Base-by-base conservation (phyloP, 2,113 vertebrate species). In the Platysternon megacephalum region DNA sequence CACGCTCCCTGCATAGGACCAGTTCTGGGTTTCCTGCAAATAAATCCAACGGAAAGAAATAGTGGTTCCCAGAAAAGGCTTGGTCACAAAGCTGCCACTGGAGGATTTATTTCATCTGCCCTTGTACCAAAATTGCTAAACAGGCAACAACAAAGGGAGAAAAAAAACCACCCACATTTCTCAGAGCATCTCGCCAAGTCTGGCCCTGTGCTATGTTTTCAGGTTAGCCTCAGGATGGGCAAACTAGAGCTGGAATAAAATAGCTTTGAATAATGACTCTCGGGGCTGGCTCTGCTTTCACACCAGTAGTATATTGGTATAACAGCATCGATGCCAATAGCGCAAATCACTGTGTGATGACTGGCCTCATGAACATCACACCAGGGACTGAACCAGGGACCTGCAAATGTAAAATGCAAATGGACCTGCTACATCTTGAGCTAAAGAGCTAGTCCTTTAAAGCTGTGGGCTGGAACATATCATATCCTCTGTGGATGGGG, bases 31-130 rank as follows among this genome's bases (percentile, higher is more conserved):
- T 96, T 55, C 95, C 78, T 79, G 0, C 76, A 46, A 48, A 82
- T 55, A 94, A 82, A 94, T 78, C 65, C 81, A 2, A 46, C 81
- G 4, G 26, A 90, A 68, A 55, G 61, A 94, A 55, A 28, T 2
- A 39, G 87, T 79, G 1, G 90, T 96, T 98, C 96, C 95, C 97
- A 97, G 94, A 86, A 94, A 83, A 4, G 84, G 1, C 6, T 95
- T 91, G 2, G 91, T 68, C 92, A n/a, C 95, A 93, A 83, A 91
- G 92, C 93, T 90, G 94, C 96, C 79, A 82, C 81, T 72, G 74
- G 94, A 87, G 2, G 0, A 98, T 98, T 98, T 97, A 97, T 96
- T 95, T 93, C 90, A 94, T 93, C 95, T 94, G 88, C 4, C 87
- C 92, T 90, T 53, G 91, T 79, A 28, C 44, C 87, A 91, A 87